Percentiles rank a stretch among this genome's conserved stretches.
Conservation (phyloP, 2,113 vertebrate genomes). For the Myotis yumanensis region DNA sequence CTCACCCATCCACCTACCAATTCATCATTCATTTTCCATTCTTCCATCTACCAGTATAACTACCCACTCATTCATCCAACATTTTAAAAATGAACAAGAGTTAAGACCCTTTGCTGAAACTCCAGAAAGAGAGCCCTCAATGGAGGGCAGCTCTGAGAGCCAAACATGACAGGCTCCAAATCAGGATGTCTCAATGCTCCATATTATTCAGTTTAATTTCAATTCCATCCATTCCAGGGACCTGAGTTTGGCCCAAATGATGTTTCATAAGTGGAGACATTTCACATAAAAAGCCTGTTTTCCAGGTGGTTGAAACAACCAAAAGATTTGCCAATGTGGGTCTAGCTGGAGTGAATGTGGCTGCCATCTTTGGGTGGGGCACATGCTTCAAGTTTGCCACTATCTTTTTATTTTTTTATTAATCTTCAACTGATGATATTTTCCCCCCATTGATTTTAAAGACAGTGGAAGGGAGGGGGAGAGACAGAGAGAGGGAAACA, state of each 20-base stretch:
- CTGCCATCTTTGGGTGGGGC: background rate
- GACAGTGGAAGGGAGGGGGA: too few species aligned
- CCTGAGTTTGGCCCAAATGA: background rate
- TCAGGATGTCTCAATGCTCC: background rate
- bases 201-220: background rate
- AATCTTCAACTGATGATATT: too few species aligned
- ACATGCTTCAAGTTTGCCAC: background rate
- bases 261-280: background rate
- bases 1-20: background rate
- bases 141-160: background rate
- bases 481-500: too few species aligned
- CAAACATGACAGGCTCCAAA: background rate
- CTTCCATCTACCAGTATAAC: background rate
- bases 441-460: too few species aligned
- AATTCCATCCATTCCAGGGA: background rate
- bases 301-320: background rate
- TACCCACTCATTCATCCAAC: background rate
- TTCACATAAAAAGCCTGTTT: background rate
- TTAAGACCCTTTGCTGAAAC: background rate
- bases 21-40: background rate
- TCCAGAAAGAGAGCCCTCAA: background rate
- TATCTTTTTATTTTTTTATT: background rate
- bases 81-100: background rate
- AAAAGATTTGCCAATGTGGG: background rate
- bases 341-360: background rate